Evolutionary conservation across 2,888 invertebrate genomes (phyloP), one percentile per base, ranked within the genome.

Genomic region (Torymus aiolomorphi): DNA sequence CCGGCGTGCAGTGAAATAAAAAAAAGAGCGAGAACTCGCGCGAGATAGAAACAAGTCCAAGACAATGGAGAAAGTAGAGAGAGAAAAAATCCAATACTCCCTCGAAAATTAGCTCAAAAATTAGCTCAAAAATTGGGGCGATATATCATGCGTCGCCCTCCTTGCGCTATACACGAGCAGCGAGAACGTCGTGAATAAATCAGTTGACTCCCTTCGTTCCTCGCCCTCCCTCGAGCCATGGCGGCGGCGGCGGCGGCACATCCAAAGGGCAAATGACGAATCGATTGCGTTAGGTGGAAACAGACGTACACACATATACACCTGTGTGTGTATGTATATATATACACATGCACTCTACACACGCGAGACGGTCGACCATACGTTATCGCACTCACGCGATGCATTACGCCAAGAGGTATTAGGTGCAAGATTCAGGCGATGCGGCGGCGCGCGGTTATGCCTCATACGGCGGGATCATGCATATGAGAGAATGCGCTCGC

Each of bases 191-290:
- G 63, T 78, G 72, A 74, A 73, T 78, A 78, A 74, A 78, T 78
- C 74, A 73, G 63, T 42, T 63, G 52, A 54, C 13, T 13, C 57
- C 69, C 63, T 52, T 18, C 13, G 11, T 13, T 51, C 69, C 63
- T 52, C n/a, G 10, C 63, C 65, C 31, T 63, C 63, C 11, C 42
- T 63, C 5, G 31, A 8, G 42, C 42, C 8, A 2, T 3, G 8
- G 8, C 42, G 8, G 42, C 42, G 8, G 8, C 42, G 31, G 8
- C 31, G 42, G 42, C 42, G 42, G 42, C 42, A 42, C 42, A 42
- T 42, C 42, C 42, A 80, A 80, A 82, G 81, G 71, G 76, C 80
- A 81, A 83, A 84, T 84, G 83, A 83, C 78, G 82, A 82, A 83
- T 84, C 81, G 83, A 84, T 84, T 81, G 81, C 65, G 75, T 76